Conservation (phyloP, 2,797 vertebrate genomes). For the Sebastes minor region DNA sequence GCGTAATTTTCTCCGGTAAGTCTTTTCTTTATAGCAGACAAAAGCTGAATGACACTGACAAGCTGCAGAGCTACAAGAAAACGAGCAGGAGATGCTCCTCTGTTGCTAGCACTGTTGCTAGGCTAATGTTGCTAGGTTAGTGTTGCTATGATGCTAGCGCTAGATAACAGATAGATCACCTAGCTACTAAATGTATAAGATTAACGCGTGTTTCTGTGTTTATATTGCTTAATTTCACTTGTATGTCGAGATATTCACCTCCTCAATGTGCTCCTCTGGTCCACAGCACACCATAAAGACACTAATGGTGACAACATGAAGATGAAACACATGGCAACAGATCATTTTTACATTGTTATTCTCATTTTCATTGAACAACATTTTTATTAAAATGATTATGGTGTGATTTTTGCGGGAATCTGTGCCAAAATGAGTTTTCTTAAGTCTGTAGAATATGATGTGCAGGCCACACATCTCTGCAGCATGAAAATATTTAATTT, state of each 20-base stretch:
- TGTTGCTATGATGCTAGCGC: slow-evolving; percentile 41
- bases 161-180: neutral
- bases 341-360: too few species aligned
- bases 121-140: slow-evolving; percentile 2
- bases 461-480: too few species aligned
- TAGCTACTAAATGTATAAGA: neutral
- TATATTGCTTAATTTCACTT: accelerated
- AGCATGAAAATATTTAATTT: too few species aligned
- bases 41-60: neutral
- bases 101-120: slow-evolving; percentile 1
- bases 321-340: slow-evolving; percentile 22
- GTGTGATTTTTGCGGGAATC: too few species aligned
- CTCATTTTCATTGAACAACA: too few species aligned
- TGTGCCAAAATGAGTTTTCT: too few species aligned
- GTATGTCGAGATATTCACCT: neutral
- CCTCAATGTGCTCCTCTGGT: neutral
- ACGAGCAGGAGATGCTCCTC: neutral
- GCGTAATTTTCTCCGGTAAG: neutral
- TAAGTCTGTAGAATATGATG: too few species aligned
- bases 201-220: neutral
- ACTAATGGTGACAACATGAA: slow-evolving; percentile 52
- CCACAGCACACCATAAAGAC: neutral
- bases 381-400: too few species aligned
- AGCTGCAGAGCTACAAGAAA: neutral
- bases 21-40: neutral